A percentile compares a stretch with the other conserved stretches of the same genome.
Evolutionary conservation across 2,888 invertebrate genomes (phyloP).

Genomic region (Zelleria hepariella): DNA sequence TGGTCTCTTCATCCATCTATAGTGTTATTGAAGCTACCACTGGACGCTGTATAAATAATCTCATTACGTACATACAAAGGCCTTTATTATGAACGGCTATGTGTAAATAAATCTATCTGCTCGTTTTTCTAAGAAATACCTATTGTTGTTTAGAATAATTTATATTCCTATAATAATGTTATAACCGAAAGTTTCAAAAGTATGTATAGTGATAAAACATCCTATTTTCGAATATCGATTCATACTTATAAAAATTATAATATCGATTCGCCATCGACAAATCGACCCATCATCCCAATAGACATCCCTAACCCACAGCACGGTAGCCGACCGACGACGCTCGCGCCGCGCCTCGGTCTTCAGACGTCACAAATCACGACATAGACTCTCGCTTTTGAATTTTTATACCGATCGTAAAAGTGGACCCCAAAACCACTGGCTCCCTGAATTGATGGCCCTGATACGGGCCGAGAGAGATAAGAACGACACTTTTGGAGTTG

Average conservation of each 20-base stretch:
- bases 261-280: constrained; percentile 23
- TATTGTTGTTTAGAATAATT: no score
- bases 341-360: constrained; percentile 28
- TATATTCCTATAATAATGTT: no score
- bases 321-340: constrained; percentile 49
- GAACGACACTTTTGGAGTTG: constrained; percentile 9
- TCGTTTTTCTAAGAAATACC: no score
- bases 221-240: neutral
- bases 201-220: no score
- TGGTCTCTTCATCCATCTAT: no score
- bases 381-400: constrained; percentile 46
- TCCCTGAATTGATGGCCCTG: constrained; percentile 32
- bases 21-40: no score
- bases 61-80: no score
- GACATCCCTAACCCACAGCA: constrained; percentile 15
- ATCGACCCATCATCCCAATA: constrained; percentile 18
- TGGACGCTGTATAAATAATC: no score
- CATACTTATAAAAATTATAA: neutral
- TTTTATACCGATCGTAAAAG: constrained; percentile 44
- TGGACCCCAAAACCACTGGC: constrained; percentile 19
- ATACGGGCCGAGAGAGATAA: constrained; percentile 44
- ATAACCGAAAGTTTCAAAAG: no score
- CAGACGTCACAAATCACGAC: constrained; percentile 53
- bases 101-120: no score
- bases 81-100: no score